Conservation (phyloP, 30 jellyfish, hydroid and myxozoan species). For the Nemopilema nomurai region DNA sequence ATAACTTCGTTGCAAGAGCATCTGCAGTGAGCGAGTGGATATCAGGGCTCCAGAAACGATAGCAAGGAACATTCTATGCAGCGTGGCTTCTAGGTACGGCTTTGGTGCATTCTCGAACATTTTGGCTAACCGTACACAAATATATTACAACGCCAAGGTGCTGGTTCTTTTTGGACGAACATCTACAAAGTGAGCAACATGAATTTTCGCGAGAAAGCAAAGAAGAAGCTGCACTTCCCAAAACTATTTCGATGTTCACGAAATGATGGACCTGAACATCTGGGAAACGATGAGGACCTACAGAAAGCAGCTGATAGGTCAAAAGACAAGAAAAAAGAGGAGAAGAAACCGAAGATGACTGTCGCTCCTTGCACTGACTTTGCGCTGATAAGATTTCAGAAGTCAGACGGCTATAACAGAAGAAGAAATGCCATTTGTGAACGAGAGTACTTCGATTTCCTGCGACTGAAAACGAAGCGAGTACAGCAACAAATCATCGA, state of each 20-base stretch:
- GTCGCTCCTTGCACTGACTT: no score
- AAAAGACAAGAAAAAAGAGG: no score
- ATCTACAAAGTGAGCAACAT: neutral
- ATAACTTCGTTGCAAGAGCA: neutral
- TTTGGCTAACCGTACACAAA: neutral
- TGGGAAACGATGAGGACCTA: neutral
- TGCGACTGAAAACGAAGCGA: slow-evolving; percentile 28
- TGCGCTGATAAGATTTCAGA: neutral
- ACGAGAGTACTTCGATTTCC: slow-evolving; percentile 28
- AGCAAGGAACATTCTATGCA: neutral
- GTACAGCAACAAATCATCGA: slow-evolving; percentile 55
- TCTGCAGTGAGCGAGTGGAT: neutral
- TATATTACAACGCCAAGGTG: neutral
- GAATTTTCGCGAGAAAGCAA: neutral
- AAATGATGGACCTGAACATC: neutral
- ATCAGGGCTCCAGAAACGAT: neutral
- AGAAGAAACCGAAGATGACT: no score
- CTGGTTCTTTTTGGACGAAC: neutral
- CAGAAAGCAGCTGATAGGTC: neutral
- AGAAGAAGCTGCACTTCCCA: slow-evolving; percentile 2
- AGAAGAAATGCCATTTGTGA: slow-evolving; percentile 37
- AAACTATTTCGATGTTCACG: neutral
- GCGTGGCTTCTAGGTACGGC: no score
- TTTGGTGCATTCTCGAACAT: neutral
- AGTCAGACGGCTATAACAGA: slow-evolving; percentile 5